Conservation (phyloP, 2,888 invertebrate genomes). For the Minunthozetes semirufus region DNA sequence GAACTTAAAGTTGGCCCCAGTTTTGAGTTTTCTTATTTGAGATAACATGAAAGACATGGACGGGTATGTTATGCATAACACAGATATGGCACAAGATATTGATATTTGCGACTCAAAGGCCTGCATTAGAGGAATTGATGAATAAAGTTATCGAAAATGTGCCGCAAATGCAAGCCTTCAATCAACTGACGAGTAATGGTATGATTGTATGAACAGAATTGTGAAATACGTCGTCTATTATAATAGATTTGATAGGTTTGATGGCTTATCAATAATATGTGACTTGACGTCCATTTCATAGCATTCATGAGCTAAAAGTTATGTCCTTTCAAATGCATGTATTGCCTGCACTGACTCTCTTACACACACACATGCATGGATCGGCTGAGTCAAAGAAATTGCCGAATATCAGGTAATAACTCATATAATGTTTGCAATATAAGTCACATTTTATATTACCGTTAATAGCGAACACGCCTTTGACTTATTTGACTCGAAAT, state of each 20-base stretch:
- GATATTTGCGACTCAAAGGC: not conserved
- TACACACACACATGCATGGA: not conserved
- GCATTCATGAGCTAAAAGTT: not conserved
- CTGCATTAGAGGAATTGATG: constrained; percentile 9
- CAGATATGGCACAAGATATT: no score
- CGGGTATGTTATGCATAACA: not conserved
- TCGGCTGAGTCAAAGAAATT: not conserved
- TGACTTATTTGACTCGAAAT: not conserved
- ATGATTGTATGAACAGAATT: constrained; percentile 7
- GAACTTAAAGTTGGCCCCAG: not conserved
- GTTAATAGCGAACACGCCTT: constrained; percentile 20
- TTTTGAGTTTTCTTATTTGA: not conserved
- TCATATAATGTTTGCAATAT: not conserved
- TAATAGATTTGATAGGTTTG: constrained; percentile 14
- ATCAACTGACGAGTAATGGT: not conserved
- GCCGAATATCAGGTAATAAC: constrained; percentile 13
- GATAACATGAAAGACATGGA: not conserved
- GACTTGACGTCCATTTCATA: not conserved
- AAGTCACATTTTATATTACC: constrained; percentile 14
- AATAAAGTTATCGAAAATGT: constrained; percentile 8
- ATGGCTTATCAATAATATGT: constrained; percentile 4
- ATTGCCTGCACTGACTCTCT: no score
- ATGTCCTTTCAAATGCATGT: no score
- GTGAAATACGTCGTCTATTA: constrained; percentile 5
- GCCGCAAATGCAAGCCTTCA: not conserved